Evolutionary conservation across 2,888 invertebrate species (phyloP), one percentile per base, ranked within the genome.

Genomic region (Nebria salina): DNA sequence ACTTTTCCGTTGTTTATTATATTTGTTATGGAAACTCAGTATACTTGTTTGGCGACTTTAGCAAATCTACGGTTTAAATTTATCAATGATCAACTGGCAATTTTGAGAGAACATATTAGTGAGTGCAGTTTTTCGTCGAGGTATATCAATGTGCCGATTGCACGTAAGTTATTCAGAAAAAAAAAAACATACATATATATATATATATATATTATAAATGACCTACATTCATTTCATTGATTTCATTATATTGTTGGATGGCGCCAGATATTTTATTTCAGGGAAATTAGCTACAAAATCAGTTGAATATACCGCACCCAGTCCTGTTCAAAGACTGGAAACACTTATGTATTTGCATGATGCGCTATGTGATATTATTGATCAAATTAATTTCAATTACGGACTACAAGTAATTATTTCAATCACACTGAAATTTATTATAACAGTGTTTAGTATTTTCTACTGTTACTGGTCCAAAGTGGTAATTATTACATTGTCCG

Each of bases 391-490:
- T 75, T 43, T 54, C 43, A 82, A 79, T 74, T 85, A 83, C 72
- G 77, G 82, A 6, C 25, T 83, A 41, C 83, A 82, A 82, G 66
- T 84, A 43, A 43, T 84, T 34, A 73, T 82, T 64, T 74, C 75
- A 26, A 82, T 85, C 25, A 73, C 72, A 5, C 68, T 83, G n/a
- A 82, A 83, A 65, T 83, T 83, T 76, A 75, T 83, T 54, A 78
- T 84, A 43, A 64, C 82, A 42, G 74, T 84, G 3, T 85, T 82
- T 74, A 68, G 83, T 41, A 76, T 83, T 9, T 85, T 83, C 79
- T 84, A 84, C 75, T 72, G 79, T 25, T 85, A 85, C 72, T 84
- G 84, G 84, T 81, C 81, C n/a, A 54, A 81, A 81, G 81, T 81
- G 13, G 68, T 72, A 34, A 8, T 20, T 68, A 68, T 66, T 66